Evolutionary conservation across 2,797 vertebrate genomes (phyloP).

Genomic region (Potorous gilbertii): DNA sequence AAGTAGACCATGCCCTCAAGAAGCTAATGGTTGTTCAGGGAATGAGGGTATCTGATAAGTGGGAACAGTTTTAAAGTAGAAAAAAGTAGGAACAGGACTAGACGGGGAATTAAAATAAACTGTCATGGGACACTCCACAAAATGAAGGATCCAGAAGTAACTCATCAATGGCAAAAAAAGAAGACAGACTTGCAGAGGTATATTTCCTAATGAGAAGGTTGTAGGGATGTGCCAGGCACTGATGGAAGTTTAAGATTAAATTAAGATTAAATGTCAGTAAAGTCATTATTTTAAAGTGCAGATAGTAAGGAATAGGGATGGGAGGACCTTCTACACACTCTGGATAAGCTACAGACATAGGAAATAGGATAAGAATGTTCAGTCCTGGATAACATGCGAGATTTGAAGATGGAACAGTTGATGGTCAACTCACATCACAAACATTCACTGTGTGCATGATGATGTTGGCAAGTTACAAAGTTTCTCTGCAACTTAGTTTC

Average conservation of each 20-base stretch:
- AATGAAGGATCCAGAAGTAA: neutral
- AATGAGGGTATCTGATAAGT: neutral
- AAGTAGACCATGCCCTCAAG: neutral
- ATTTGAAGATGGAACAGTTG: neutral
- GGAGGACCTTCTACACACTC: neutral
- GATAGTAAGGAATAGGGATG: neutral
- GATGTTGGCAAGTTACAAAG: neutral
- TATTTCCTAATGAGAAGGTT: neutral
- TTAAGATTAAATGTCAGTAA: neutral
- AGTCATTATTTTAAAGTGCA: neutral
- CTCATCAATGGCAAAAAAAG: neutral
- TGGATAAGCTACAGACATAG: neutral
- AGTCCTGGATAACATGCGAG: neutral
- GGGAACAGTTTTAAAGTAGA: neutral
- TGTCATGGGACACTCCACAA: neutral
- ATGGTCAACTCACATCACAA: neutral
- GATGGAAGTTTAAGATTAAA: neutral
- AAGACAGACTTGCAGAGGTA: neutral
- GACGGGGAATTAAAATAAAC: neutral
- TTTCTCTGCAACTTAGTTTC: neutral
- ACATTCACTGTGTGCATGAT: neutral
- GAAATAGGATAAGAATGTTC: neutral
- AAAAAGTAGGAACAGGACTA: neutral
- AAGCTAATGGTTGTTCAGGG: neutral
- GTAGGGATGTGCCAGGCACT: neutral